Percentiles rank a stretch among this genome's conserved stretches.
These are phyloP conservation scores for Platycheirus albimanus DNA, from an alignment of 2,888 invertebrate genomes.

Conservation along the genomic window DNA sequence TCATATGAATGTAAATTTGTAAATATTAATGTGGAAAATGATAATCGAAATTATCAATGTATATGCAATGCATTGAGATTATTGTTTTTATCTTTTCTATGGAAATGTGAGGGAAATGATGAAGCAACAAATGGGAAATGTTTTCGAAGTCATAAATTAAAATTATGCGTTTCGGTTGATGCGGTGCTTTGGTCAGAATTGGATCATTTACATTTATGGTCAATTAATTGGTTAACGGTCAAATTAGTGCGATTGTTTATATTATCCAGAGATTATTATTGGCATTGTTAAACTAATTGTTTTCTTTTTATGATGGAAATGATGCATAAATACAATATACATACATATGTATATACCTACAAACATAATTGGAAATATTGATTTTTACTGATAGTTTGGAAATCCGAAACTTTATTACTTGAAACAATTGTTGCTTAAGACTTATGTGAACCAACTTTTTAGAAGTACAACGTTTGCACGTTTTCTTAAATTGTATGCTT, in stretches of 20 bases:
- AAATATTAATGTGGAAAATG: slow-evolving; percentile 8
- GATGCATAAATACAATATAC: too few species aligned
- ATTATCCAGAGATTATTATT: background rate
- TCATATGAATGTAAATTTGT: too few species aligned
- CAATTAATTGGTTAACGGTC: background rate
- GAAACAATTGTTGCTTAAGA: too few species aligned
- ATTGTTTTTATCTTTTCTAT: background rate
- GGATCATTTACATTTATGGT: too few species aligned
- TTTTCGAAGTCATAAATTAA: slow-evolving; percentile 5
- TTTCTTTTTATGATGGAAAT: background rate
- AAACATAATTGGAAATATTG: too few species aligned
- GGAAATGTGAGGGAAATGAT: background rate
- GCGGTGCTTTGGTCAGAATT: slow-evolving; percentile 1
- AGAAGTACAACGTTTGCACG: too few species aligned
- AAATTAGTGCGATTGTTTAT: background rate
- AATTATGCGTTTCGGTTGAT: background rate
- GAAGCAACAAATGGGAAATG: slow-evolving; percentile 11
- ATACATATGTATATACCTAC: too few species aligned
- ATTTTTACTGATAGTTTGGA: too few species aligned
- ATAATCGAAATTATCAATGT: slow-evolving; percentile 8
- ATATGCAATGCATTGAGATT: slow-evolving; percentile 6
- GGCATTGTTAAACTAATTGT: background rate
- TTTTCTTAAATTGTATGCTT: too few species aligned
- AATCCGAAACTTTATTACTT: too few species aligned
- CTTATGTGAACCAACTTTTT: too few species aligned